Base-by-base conservation (phyloP, 2,888 invertebrate genomes). In the Sepiola atlantica region DNA sequence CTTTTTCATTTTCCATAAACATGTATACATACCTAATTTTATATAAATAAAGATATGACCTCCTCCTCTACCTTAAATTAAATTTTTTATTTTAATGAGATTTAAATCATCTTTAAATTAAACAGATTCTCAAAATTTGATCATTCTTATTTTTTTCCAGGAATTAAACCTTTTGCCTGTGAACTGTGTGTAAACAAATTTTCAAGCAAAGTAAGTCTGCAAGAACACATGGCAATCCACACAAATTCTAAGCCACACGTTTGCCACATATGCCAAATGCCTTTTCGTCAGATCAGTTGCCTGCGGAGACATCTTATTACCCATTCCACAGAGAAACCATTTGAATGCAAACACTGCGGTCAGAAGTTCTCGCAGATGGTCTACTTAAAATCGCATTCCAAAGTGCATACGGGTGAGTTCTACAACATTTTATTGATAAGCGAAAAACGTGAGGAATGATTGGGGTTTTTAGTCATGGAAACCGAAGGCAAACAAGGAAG, bases 341-440 rank as follows among this genome's bases (percentile, higher is more conserved):
- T 95, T 94, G 93, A 94, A 14, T 97, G 97, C 95, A 94, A 95
- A 1, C 92, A 96, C 0, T 97, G 97, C 95, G 95, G 95, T 12
- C 95, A 95, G 35, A 95, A 94, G 54, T 97, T 97, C 95, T 95
- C 97, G 4, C 97, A 97, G 95, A 96, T 95, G 90, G 96, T 96
- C 16, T 97, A 97, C 95, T 96, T 97, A 45, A 95, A 96, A 57
- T 97, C 97, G 16, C 97, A 97, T 95, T 96, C 96, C 96, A 96
- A 96, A 94, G 95, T 95, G 14, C 97, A 97, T 94, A 96, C 97
- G 95, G 97, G 96, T 96, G 94, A 94, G 94, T 94, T 94, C 3
- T 45, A 32, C 28, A 8, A 45, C 45, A 2, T 45, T 24, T 35
- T 91, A 21, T 93, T 91, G 21, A 24, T 35, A 10, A 20, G 94